Conservation (phyloP, 2,797 vertebrate genomes). For the Coluber constrictor region DNA sequence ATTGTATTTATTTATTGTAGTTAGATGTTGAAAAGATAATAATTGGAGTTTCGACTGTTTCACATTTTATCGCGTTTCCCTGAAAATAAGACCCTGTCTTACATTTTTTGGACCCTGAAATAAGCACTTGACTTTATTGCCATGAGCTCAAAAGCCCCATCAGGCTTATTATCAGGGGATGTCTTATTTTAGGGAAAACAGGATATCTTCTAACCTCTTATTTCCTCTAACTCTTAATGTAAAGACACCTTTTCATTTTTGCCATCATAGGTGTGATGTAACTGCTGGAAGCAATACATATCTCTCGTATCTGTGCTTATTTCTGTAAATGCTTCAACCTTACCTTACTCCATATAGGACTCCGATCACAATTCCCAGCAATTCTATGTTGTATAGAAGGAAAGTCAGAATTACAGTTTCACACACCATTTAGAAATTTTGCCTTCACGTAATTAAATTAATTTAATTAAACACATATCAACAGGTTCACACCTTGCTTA, state of each 20-base stretch:
- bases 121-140: too few relatives aligned
- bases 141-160: too few relatives aligned
- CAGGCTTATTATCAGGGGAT: too few relatives aligned
- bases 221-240: neutral
- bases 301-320: neutral
- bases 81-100: too few relatives aligned
- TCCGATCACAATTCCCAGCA: neutral
- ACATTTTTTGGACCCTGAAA: too few relatives aligned
- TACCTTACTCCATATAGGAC: neutral
- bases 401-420: neutral
- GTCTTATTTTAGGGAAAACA: too few relatives aligned
- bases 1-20: neutral
- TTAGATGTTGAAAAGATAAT: conserved; percentile 27
- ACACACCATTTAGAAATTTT: neutral
- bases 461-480: neutral
- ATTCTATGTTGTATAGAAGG: neutral
- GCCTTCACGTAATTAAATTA: neutral
- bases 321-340: neutral
- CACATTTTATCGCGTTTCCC: neutral
- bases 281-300: neutral
- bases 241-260: neutral
- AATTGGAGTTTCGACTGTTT: neutral
- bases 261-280: neutral
- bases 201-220: neutral
- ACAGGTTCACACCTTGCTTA: neutral